Evolutionary conservation across 2,113 vertebrate genomes (phyloP).

Genomic region (Coracopsis vasa): DNA sequence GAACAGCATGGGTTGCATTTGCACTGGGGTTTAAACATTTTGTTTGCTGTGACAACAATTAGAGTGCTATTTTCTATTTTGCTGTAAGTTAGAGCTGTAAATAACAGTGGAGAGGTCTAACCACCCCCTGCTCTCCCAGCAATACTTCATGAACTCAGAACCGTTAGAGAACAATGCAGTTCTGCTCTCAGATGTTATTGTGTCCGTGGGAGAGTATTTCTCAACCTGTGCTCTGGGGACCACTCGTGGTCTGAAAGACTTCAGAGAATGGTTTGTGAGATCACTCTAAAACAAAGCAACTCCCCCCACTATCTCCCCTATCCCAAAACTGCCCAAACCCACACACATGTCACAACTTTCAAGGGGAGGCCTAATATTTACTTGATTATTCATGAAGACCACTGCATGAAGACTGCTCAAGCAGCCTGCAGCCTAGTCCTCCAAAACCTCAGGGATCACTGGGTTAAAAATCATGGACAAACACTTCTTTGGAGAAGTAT

Average conservation of each 20-base stretch:
- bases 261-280: neutral
- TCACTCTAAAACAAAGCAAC: neutral
- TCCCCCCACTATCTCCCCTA: neutral
- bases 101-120: neutral
- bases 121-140: neutral
- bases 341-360: neutral
- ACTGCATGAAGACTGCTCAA: neutral
- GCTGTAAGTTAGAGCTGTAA: neutral
- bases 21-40: neutral
- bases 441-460: neutral
- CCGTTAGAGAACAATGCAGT: neutral
- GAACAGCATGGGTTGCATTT: neutral
- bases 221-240: neutral
- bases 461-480: neutral
- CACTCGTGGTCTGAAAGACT: neutral
- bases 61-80: neutral
- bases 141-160: neutral
- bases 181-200: neutral
- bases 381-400: neutral
- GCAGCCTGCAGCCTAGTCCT: neutral
- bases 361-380: neutral
- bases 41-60: neutral
- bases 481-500: neutral
- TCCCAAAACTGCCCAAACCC: neutral
- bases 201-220: neutral